phyloP scores from a whole-genome alignment of 2,113 vertebrate genomes.

The Helogale parvula region DNA sequence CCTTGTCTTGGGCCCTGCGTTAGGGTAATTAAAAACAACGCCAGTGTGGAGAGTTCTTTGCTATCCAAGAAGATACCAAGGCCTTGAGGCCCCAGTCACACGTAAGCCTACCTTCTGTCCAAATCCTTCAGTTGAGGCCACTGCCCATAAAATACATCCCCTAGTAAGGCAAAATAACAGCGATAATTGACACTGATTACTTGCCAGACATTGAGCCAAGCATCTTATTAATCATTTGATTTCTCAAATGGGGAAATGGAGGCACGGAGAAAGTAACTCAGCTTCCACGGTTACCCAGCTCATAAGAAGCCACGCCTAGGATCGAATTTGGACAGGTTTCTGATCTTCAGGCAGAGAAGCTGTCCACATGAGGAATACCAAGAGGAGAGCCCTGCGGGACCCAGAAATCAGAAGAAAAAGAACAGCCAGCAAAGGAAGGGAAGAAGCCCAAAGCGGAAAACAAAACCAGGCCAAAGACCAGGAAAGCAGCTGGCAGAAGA shows the following conservation, averaged over 20 bases:
- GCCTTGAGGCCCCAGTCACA: not conserved
- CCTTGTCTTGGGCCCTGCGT: not conserved
- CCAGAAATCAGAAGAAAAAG: not conserved
- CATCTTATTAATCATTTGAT: not conserved
- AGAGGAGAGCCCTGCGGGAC: too few species aligned
- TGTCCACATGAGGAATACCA: too few species aligned
- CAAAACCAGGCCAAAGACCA: not conserved
- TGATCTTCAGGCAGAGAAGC: not conserved
- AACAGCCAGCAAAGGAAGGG: not conserved
- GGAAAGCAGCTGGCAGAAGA: not conserved
- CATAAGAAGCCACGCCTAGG: not conserved
- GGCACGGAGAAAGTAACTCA: not conserved
- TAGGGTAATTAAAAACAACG: not conserved
- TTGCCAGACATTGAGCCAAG: not conserved
- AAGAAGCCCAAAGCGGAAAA: not conserved
- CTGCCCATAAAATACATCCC: not conserved
- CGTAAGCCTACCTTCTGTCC: not conserved
- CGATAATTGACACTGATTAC: not conserved
- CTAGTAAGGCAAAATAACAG: not conserved
- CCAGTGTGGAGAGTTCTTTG: not conserved
- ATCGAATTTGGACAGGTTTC: not conserved
- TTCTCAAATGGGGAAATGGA: not conserved
- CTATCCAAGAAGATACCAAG: not conserved
- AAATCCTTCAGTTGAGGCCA: not conserved
- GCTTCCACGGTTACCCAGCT: not conserved